Evolutionary conservation across 30 jellyfish, hydroid and myxozoan genomes (phyloP), one percentile per base, ranked within the genome.

Genomic region (Aurelia aurita): DNA sequence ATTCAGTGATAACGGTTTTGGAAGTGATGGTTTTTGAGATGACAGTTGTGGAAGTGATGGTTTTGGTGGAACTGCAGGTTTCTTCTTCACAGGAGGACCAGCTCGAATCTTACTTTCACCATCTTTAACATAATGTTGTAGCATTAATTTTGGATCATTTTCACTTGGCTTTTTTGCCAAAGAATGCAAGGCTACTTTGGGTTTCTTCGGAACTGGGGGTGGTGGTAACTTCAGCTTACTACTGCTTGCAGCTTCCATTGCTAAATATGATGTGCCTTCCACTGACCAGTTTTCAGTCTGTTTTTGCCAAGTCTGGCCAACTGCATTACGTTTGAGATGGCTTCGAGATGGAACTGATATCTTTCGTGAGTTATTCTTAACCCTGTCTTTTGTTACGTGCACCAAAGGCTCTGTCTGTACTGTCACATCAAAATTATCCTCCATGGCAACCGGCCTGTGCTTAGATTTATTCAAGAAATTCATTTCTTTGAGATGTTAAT

Each of bases 181-280:
- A 13, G 74, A n/a, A 1, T 23, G 18, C 1, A 68, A 49, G 35
- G 55, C 57, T 1, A 83, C 23, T 51, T 71, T 83, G 5, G 93
- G 93, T 66, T 83, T 83, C 81, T 83, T 83, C 18, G 93, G 73
- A 5, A 83, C 93, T 61, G 93, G 93, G 1, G 93, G 93, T 69
- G 93, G 93, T 31, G 93, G 93, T 26, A 83, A 43, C 46, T 83
- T 83, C 67, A 62, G 71, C 26, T 45, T 44, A 22, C 60, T 35
- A 1, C 16, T 71, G 46, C 26, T 51, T 16, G 13, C 13, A 25
- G 28, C 10, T 23, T 20, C 15, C 25, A 44, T 15, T 29, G 16
- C 32, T 61, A 20, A 16, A 3, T 45, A 68, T 14, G 31, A 11
- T 5, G 47, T 25, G n/a, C 13, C 22, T 28, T 29, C 74, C 11